Conservation (phyloP, 2,888 invertebrate genomes). For the Rhagonycha lutea region DNA sequence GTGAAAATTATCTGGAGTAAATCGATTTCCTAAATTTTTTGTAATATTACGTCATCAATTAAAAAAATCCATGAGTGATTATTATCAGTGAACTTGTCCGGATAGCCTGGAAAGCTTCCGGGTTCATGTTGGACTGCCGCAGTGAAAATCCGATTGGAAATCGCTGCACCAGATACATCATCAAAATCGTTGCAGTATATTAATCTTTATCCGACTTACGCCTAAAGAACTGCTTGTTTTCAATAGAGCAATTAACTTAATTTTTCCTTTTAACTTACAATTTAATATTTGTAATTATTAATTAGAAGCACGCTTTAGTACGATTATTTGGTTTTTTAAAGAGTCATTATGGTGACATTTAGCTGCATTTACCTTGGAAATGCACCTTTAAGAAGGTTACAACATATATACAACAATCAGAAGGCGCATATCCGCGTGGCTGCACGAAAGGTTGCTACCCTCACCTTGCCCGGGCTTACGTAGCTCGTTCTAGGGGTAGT, state of each 20-base stretch:
- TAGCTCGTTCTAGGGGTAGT: slow-evolving; percentile 34
- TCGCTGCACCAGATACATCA: not conserved
- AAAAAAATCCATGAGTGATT: not conserved
- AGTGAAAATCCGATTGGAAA: not conserved
- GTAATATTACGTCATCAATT: not conserved
- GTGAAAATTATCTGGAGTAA: not conserved
- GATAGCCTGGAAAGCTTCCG: not conserved
- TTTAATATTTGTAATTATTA: not conserved
- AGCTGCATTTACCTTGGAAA: slow-evolving; percentile 15
- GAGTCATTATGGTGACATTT: not conserved
- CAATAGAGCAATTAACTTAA: not conserved
- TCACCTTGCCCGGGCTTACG: slow-evolving; percentile 46
- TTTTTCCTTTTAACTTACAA: not conserved
- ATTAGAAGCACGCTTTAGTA: not conserved
- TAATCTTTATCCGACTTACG: not conserved
- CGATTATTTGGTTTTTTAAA: not conserved
- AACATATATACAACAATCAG: slow-evolving; percentile 32
- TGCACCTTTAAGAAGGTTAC: slow-evolving; percentile 28
- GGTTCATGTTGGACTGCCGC: not conserved
- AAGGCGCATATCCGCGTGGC: slow-evolving; percentile 36
- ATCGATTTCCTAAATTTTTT: not conserved
- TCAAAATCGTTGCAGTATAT: not conserved
- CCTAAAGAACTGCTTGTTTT: not conserved
- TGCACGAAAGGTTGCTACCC: slow-evolving; percentile 47
- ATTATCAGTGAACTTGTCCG: not conserved